Conservation (phyloP, 2,113 vertebrate species). For the Hypocryptadius cinnamomeus region DNA sequence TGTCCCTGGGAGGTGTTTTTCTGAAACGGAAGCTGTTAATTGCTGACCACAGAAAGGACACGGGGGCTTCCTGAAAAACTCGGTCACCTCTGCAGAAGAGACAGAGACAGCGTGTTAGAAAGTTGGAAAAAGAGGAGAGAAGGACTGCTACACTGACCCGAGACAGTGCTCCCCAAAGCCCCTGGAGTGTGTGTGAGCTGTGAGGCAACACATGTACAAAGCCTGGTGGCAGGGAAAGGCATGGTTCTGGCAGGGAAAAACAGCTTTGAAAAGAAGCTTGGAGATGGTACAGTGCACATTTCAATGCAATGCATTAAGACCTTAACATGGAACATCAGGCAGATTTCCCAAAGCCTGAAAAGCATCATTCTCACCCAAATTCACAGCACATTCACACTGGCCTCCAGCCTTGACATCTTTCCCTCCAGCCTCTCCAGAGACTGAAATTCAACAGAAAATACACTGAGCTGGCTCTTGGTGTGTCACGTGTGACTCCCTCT, state of each 20-base stretch:
- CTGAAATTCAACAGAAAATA: background rate
- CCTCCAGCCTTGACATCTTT: background rate
- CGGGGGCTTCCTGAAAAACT: fast-evolving
- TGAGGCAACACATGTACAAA: background rate
- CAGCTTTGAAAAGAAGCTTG: background rate
- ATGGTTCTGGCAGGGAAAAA: background rate
- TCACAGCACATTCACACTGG: background rate
- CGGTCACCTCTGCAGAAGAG: background rate
- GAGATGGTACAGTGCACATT: background rate
- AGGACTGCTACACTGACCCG: background rate
- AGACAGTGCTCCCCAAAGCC: background rate
- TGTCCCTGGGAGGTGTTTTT: background rate
- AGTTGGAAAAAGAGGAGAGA: background rate
- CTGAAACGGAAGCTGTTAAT: background rate
- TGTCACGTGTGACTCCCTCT: background rate
- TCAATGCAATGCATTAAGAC: background rate
- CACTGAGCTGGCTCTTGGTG: background rate
- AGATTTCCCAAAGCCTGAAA: background rate
- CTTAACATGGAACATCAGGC: background rate
- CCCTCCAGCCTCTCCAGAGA: background rate
- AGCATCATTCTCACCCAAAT: background rate
- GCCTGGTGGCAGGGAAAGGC: background rate
- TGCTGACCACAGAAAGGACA: background rate
- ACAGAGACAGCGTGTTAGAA: background rate
- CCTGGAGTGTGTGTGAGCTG: too few relatives aligned